Evolutionary conservation across 2,888 invertebrate species (phyloP).

Genomic region (Ochropleura plecta): DNA sequence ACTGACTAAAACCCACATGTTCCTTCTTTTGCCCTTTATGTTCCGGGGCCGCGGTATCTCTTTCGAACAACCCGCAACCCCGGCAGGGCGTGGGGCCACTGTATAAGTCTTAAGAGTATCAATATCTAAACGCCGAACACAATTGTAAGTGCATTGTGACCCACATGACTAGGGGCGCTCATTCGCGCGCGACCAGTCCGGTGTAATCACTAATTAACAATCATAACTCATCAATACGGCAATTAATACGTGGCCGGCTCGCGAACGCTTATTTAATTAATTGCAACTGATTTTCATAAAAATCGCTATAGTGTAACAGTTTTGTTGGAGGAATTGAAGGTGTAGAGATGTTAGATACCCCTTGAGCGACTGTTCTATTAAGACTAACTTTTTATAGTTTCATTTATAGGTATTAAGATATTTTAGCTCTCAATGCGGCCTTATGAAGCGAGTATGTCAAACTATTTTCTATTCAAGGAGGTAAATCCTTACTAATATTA

Average conservation of each 20-base stretch:
- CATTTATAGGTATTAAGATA: background rate
- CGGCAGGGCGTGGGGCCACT: too few relatives aligned
- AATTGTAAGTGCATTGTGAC: constrained; percentile 12
- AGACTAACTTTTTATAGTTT: background rate
- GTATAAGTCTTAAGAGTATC: background rate
- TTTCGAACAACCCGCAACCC: too few relatives aligned
- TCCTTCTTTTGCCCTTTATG: too few relatives aligned
- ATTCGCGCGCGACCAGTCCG: constrained; percentile 69
- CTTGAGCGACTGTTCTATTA: background rate
- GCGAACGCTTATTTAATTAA: constrained; percentile 80
- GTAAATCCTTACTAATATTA: too few relatives aligned
- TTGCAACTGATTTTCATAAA: constrained; percentile 83
- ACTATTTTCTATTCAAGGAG: background rate
- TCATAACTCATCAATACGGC: constrained; percentile 86
- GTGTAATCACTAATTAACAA: constrained; percentile 85
- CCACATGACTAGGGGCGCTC: constrained; percentile 44
- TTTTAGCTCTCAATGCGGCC: background rate
- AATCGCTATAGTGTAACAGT: constrained; percentile 78
- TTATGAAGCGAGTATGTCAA: background rate
- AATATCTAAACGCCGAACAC: background rate
- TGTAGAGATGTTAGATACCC: constrained; percentile 52
- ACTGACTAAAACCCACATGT: too few relatives aligned
- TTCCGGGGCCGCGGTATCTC: too few relatives aligned
- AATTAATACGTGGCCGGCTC: constrained; percentile 79
- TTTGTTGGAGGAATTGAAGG: constrained; percentile 52